Evolutionary conservation across 1,140 invertebrate genomes (phyloP).

Genomic region (Sinonovacula constricta): DNA sequence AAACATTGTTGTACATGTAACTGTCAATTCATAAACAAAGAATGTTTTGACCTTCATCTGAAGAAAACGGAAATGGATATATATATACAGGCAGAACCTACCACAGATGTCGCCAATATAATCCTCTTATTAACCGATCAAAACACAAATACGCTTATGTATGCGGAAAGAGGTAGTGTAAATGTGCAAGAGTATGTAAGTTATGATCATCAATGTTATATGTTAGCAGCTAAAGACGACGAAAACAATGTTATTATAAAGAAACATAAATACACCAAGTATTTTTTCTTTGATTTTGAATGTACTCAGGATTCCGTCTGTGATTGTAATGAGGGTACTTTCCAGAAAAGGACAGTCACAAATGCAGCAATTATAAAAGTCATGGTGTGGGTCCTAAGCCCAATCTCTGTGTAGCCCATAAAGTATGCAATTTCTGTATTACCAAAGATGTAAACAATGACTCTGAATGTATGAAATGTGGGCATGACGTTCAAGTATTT

Average conservation of each 20-base stretch:
- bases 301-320: neutral
- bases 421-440: neutral
- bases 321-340: neutral
- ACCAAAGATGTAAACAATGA: neutral
- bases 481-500: neutral
- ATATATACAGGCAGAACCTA: slow-evolving; percentile 1
- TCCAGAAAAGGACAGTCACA: neutral
- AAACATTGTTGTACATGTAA: no score
- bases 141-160: slow-evolving; percentile 14
- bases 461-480: slow-evolving; percentile 9
- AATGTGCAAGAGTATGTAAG: slow-evolving; percentile 9
- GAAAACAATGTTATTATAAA: neutral
- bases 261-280: slow-evolving; percentile 9
- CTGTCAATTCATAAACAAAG: neutral
- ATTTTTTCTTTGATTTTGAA: slow-evolving; percentile 25
- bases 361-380: neutral
- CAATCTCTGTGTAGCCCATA: neutral
- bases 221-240: slow-evolving; percentile 8
- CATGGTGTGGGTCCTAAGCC: slow-evolving; percentile 8
- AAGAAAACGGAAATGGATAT: slow-evolving; percentile 12
- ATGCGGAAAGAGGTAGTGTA: slow-evolving; percentile 3
- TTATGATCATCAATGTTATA: slow-evolving; percentile 10
- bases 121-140: slow-evolving; percentile 12
- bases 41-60: no score
- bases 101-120: slow-evolving; percentile 1